A percentile compares a stretch with the other conserved stretches of the same genome.
phyloP scores from a whole-genome alignment of 2,888 invertebrate genomes.

The Pteria penguin region DNA sequence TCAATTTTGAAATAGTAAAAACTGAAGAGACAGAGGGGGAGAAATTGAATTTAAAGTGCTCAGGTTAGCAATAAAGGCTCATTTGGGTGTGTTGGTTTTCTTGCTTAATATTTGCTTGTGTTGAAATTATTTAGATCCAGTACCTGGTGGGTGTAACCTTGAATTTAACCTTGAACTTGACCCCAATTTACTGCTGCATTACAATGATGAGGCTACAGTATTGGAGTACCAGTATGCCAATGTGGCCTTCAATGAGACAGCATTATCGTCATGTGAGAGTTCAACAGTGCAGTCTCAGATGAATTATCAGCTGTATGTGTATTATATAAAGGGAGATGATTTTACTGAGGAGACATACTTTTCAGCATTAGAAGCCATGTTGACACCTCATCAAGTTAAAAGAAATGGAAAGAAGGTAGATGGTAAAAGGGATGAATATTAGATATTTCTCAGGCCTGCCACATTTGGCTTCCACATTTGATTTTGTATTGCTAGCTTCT shows the following conservation, averaged over 20 bases:
- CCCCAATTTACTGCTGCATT: constrained; percentile 81
- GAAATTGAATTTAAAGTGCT: too few species aligned
- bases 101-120: too few species aligned
- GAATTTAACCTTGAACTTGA: constrained; percentile 84
- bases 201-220: constrained; percentile 80
- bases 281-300: constrained; percentile 78
- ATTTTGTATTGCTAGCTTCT: too few species aligned
- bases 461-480: too few species aligned
- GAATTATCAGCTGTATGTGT: constrained; percentile 83
- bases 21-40: too few species aligned
- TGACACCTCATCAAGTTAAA: constrained; percentile 79
- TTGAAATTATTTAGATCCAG: constrained; percentile 84
- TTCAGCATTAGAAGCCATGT: constrained; percentile 83
- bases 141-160: constrained; percentile 90
- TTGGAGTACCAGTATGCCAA: constrained; percentile 82
- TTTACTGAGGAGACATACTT: constrained; percentile 83
- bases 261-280: constrained; percentile 67
- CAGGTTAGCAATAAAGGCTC: too few species aligned
- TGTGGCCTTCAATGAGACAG: constrained; percentile 75
- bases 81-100: too few species aligned
- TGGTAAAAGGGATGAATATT: neutral
- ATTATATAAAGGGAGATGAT: constrained; percentile 84
- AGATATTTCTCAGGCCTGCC: too few species aligned
- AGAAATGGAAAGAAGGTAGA: constrained; percentile 53
- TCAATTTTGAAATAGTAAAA: too few species aligned